Conservation (phyloP, 2,888 invertebrate species). For the Gerris lacustris region DNA sequence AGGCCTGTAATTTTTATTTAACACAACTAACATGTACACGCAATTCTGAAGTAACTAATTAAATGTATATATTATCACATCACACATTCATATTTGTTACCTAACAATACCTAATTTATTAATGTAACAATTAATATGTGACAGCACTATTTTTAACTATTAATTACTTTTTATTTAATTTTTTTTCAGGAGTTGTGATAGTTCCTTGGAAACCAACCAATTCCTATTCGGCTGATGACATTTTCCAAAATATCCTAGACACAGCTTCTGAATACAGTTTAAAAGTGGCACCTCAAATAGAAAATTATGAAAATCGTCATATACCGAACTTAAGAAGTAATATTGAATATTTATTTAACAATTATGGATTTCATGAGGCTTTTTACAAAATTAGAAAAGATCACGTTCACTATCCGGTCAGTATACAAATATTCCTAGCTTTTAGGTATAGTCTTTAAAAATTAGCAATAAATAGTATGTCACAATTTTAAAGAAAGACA, state of each 20-base stretch:
- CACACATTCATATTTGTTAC: too few relatives aligned
- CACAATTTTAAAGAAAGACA: too few relatives aligned
- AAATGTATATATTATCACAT: too few relatives aligned
- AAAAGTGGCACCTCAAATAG: conserved; percentile 48
- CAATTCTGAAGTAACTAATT: too few relatives aligned
- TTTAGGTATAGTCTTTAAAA: background rate
- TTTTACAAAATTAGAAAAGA: conserved; percentile 23
- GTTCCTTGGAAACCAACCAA: conserved; percentile 46
- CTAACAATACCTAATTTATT: too few relatives aligned
- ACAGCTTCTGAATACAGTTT: conserved; percentile 40
- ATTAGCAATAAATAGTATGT: too few relatives aligned
- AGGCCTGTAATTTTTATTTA: too few relatives aligned
- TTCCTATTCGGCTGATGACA: conserved; percentile 36
- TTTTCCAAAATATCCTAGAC: conserved; percentile 36
- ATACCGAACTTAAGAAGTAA: conserved; percentile 41
- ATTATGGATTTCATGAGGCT: conserved; percentile 27
- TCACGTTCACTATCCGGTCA: conserved; percentile 24
- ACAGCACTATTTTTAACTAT: too few relatives aligned
- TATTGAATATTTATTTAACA: conserved; percentile 39
- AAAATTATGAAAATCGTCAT: conserved; percentile 45
- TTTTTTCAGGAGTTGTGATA: conserved; percentile 42
- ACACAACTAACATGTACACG: too few relatives aligned
- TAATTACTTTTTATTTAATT: background rate
- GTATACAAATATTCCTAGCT: background rate
- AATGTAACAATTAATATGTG: too few relatives aligned